A percentile compares a stretch with the other conserved stretches of the same genome.
These are phyloP conservation scores for Tipula confusa DNA, from an alignment of 2,888 invertebrate genomes.

Conservation along the genomic window DNA sequence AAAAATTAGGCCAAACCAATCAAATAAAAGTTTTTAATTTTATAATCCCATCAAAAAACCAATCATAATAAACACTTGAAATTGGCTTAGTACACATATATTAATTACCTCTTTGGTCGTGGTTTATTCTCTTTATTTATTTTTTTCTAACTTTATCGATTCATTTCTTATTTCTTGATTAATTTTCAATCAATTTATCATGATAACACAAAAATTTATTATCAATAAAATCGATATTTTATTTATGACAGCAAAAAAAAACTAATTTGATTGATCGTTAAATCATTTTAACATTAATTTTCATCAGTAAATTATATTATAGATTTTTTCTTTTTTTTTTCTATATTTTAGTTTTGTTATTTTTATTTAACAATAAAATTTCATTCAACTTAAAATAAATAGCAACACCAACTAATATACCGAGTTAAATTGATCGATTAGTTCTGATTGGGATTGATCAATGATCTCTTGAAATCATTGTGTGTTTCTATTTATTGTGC, in stretches of 20 bases:
- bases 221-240: conserved; percentile 25
- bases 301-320: conserved; percentile 5
- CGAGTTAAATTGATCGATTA: conserved; percentile 25
- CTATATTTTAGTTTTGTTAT: not conserved
- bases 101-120: not conserved
- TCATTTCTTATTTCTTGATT: conserved; percentile 3
- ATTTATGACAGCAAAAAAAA: conserved; percentile 20
- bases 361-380: not conserved
- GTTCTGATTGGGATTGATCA: conserved; percentile 20
- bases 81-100: not conserved
- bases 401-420: not conserved
- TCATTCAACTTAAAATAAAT: not conserved
- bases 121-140: not conserved
- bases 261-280: conserved; percentile 25
- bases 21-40: not conserved
- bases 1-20: not conserved
- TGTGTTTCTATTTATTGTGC: not conserved
- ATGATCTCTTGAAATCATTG: not conserved
- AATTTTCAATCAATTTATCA: not conserved
- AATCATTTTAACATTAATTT: conserved; percentile 25
- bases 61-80: conserved; percentile 15
- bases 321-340: not conserved
- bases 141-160: not conserved
- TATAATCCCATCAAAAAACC: not conserved
- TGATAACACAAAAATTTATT: conserved; percentile 25